Base-by-base conservation (phyloP, 1,140 invertebrate species). In the Notospermus geniculatus region DNA sequence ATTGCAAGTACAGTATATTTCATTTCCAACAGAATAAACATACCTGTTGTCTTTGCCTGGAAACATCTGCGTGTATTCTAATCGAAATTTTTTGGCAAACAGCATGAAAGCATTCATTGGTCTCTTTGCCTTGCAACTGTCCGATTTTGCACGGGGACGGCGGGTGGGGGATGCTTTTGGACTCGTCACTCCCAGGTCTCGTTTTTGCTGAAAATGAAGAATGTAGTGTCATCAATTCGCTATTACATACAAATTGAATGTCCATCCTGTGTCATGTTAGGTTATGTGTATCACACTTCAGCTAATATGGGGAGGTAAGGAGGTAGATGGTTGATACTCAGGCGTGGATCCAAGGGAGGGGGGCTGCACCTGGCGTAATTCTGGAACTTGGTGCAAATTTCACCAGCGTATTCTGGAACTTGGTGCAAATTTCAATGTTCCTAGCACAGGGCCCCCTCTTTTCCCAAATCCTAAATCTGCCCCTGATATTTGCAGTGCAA, bases 41-140 rank as follows among this genome's bases (percentile, higher is more conserved):
- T 71, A 86, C 85, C 85, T 82, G 68, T 86, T 86, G 67, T 86
- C 85, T 68, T 84, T 84, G 27, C 84, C 84, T 45, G 85, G 85
- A 70, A 82, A 82, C 59, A 79, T 77, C 60, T 85, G 83, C 25
- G 84, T 86, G 30, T 84, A 81, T 60, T 83, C 78, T 5, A 84
- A 64, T 22, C 85, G 68, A 55, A 81, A 78, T 46, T 82, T 78
- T 71, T 86, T 83, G 13, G 85, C 85, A 78, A 84, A 86, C 41
- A 86, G 69, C 77, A 86, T 82, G 70, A 86, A 86, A 17, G 83
- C 85, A 73, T 86, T 86, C 85, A 86, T 86, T 19, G 85, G 85
- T 63, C 85, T 65, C 57, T 82, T 82, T 23, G 77, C 66, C 56
- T 75, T 75, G 17, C 45, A 39, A 7, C 39, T 56, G 2, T 60